phyloP scores from a whole-genome alignment of 2,888 invertebrate genomes.

The Trichopria drosophilae region DNA sequence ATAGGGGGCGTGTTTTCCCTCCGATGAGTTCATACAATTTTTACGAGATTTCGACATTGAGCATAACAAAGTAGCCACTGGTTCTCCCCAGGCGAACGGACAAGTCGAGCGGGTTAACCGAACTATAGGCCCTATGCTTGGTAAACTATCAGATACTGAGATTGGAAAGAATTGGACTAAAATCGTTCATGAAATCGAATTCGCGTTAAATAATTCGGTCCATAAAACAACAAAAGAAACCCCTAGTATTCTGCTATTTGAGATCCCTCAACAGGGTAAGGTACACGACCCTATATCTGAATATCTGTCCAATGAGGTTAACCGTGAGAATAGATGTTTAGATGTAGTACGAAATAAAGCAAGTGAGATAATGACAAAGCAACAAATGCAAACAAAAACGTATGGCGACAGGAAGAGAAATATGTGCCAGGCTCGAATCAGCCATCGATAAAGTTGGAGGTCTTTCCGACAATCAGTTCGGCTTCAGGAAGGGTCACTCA shows the following conservation, averaged over 20 bases:
- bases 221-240: slow-evolving; percentile 37
- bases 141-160: slow-evolving; percentile 4
- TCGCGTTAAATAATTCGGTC: slow-evolving; percentile 27
- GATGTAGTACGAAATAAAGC: slow-evolving; percentile 13
- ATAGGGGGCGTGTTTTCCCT: slow-evolving; percentile 32
- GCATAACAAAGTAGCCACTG: slow-evolving; percentile 28
- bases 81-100: slow-evolving; percentile 32
- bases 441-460: too few relatives aligned
- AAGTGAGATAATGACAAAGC: slow-evolving; percentile 32
- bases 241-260: slow-evolving; percentile 38
- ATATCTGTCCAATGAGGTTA: neutral
- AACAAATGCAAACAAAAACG: slow-evolving; percentile 29
- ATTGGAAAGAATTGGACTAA: slow-evolving; percentile 18
- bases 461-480: too few relatives aligned
- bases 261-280: slow-evolving; percentile 2
- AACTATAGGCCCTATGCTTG: slow-evolving; percentile 15
- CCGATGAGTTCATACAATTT: slow-evolving; percentile 28
- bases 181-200: slow-evolving; percentile 15
- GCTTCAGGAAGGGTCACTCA: too few relatives aligned
- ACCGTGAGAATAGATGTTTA: slow-evolving; percentile 24
- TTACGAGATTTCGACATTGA: slow-evolving; percentile 15
- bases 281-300: slow-evolving; percentile 7
- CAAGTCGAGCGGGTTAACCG: slow-evolving; percentile 32
- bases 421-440: too few relatives aligned
- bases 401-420: slow-evolving; percentile 32